Evolutionary conservation across 1,140 invertebrate genomes (phyloP).

Genomic region (Aphelenchoides besseyi): DNA sequence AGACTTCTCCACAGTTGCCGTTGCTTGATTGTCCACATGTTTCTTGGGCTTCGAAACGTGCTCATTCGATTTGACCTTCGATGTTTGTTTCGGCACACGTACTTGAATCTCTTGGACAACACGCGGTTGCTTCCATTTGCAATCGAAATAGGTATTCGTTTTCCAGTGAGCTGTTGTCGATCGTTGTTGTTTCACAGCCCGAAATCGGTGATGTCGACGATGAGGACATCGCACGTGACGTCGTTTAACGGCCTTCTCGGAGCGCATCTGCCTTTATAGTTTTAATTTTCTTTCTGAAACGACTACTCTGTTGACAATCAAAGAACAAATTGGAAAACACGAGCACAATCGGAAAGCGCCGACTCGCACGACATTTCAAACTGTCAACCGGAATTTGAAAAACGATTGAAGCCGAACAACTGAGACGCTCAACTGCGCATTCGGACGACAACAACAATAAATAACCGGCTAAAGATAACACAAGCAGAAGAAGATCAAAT

Average conservation of each 20-base stretch:
- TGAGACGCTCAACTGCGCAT: background rate
- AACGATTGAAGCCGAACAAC: background rate
- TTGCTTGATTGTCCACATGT: background rate
- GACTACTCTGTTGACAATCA: background rate
- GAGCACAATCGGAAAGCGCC: too few species aligned
- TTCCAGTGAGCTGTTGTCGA: background rate
- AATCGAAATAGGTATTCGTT: background rate
- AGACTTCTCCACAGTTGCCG: background rate
- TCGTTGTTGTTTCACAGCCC: background rate
- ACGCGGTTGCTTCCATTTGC: background rate
- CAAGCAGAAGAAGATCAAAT: background rate
- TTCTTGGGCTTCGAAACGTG: background rate
- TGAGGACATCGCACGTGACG: background rate
- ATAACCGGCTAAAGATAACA: background rate
- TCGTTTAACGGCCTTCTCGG: background rate
- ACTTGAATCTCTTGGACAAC: background rate
- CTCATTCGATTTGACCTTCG: background rate
- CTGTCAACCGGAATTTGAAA: too few species aligned
- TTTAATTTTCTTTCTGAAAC: background rate
- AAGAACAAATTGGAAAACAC: background rate
- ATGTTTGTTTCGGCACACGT: background rate
- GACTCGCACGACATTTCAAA: too few species aligned
- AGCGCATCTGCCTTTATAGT: background rate
- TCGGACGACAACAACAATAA: background rate
- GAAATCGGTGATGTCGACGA: background rate